Conservation (phyloP, 2,888 invertebrate species). For the Sminthurinus aureus region DNA sequence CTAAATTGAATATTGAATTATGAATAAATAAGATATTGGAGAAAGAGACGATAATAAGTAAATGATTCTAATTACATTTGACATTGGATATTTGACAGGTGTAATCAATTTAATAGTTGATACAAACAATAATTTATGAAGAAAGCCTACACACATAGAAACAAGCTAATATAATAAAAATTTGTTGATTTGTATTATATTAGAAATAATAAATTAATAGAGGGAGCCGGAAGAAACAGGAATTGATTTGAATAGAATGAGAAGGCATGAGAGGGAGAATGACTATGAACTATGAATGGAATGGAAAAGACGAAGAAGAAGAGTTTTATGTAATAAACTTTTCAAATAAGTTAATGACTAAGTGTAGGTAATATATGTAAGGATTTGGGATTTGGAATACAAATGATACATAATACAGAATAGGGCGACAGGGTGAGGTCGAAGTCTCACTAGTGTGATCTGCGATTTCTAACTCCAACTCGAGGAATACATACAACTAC, state of each 20-base stretch:
- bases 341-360: slow-evolving; percentile 28
- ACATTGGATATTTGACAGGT: too few species aligned
- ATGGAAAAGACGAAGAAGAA: slow-evolving; percentile 4
- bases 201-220: slow-evolving; percentile 8
- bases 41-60: too few species aligned
- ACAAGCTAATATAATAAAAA: too few species aligned
- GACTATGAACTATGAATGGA: background rate
- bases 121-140: too few species aligned
- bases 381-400: background rate
- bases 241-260: background rate
- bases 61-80: too few species aligned
- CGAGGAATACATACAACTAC: background rate
- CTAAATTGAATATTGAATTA: too few species aligned
- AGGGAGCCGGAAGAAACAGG: background rate
- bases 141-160: too few species aligned
- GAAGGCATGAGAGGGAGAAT: background rate
- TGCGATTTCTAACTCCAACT: background rate
- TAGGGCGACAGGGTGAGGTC: background rate
- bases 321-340: slow-evolving; percentile 19
- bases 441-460: background rate
- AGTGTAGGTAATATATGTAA: slow-evolving; percentile 10
- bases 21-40: too few species aligned
- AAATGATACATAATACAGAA: background rate
- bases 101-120: too few species aligned
- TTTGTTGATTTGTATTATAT: background rate